Evolutionary conservation across 2,113 vertebrate species (phyloP), one percentile per base, ranked within the genome.

Genomic region (Misgurnus mizolepis): DNA sequence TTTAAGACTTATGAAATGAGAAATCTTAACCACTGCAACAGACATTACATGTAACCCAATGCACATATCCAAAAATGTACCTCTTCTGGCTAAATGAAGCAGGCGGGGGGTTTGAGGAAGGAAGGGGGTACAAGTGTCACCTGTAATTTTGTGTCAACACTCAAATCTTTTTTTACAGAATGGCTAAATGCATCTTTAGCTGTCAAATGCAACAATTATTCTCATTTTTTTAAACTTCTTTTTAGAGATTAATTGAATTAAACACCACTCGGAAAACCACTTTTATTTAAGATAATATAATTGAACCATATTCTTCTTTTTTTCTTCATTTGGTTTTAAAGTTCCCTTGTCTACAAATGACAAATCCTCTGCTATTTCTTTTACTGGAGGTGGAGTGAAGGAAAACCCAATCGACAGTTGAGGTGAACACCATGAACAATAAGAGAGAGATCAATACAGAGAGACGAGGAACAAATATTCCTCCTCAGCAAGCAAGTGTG

Each of bases 1-100:
- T 80, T 76, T 84, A 87, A 82, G 87, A 86, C 66, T 53, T 55
- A 90, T 77, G 45, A 49, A 41, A 85, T 71, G 81, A 78, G 4
- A 76, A 60, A 83, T 82, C 76, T 73, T 78, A 86, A 72, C 80
- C 81, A 88, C 83, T 45, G 64, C 41, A 74, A 86, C 81, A 77
- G 78, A 87, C 83, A 80, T 80, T 73, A 86, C 84, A 76, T 81
- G 70, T 79, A 83, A 81, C 72, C 65, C 45, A 85, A 76, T 68
- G 77, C 73, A 85, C 83, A 84, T 72, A 78, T 76, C 68, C 74
- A 78, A 49, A 68, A 83, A 79, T 67, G 73, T 66, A 78, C 75
- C 9, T 69, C 43, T 83, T 66, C 73, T 69, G 71, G 67, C 81
- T 75, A 74, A 69, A 84, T 64, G 50, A 58, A 18, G 17, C 55